Evolutionary conservation across 2,888 invertebrate species (phyloP).

Genomic region (Amitus sp.): DNA sequence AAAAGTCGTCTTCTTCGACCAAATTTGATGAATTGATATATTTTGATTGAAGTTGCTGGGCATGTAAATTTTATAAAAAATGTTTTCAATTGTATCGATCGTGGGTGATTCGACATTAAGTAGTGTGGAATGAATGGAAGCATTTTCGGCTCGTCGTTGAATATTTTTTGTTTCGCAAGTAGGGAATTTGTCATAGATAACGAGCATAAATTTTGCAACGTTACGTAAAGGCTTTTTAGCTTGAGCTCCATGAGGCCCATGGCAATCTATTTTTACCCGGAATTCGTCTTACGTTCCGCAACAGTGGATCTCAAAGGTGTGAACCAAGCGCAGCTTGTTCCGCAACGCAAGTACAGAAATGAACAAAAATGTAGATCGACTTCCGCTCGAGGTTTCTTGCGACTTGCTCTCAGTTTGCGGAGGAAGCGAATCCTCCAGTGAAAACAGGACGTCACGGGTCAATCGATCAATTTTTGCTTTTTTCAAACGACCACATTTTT

Average conservation of each 20-base stretch:
- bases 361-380: conserved; percentile 35
- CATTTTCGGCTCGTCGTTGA: too few relatives aligned
- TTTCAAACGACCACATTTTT: conserved; percentile 17
- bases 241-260: conserved; percentile 48
- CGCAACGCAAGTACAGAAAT: conserved; percentile 6
- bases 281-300: conserved; percentile 42
- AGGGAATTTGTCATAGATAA: too few relatives aligned
- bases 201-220: conserved; percentile 50
- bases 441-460: conserved; percentile 39
- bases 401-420: too few relatives aligned
- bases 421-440: too few relatives aligned
- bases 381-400: conserved; percentile 35
- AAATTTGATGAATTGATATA: too few relatives aligned
- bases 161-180: too few relatives aligned
- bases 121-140: too few relatives aligned
- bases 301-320: conserved; percentile 47
- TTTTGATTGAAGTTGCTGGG: too few relatives aligned
- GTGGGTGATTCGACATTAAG: too few relatives aligned
- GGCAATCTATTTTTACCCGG: conserved; percentile 49
- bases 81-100: too few relatives aligned
- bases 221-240: conserved; percentile 53
- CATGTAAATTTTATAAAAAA: too few relatives aligned
- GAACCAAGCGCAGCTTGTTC: conserved; percentile 2
- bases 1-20: too few relatives aligned
- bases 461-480: conserved; percentile 20